Conservation (phyloP, 2,113 vertebrate genomes). For the Rana temporaria region DNA sequence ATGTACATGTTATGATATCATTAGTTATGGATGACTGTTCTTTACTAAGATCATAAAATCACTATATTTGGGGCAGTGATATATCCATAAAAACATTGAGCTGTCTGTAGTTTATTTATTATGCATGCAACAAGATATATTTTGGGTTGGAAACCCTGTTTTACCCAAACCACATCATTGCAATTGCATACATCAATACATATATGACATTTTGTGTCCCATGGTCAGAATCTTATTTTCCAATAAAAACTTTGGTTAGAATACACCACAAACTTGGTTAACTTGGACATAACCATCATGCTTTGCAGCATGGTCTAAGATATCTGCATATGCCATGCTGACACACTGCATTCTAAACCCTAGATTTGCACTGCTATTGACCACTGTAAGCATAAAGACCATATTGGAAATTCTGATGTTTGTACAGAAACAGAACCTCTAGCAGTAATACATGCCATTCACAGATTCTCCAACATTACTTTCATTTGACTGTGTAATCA, state of each 20-base stretch:
- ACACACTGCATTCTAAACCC: constrained; percentile 42
- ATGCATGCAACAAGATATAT: no score
- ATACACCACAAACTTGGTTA: not conserved
- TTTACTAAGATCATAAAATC: no score
- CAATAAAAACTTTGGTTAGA: not conserved
- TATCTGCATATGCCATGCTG: constrained; percentile 15
- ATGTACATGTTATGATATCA: no score
- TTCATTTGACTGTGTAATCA: no score
- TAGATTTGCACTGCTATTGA: constrained; percentile 27
- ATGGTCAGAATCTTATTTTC: not conserved
- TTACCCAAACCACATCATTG: not conserved
- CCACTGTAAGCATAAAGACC: constrained; percentile 22
- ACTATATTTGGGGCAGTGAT: no score
- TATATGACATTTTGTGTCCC: not conserved
- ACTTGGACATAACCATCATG: constrained; percentile 11
- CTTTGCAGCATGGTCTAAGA: not conserved
- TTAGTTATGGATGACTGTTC: no score
- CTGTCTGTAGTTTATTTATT: no score
- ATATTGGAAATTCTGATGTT: not conserved
- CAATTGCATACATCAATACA: not conserved
- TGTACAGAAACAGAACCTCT: no score
- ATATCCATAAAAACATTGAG: no score
- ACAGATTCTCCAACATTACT: no score
- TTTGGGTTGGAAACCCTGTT: not conserved
- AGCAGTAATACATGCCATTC: no score